Percentiles rank a stretch among this genome's conserved stretches.
Evolutionary conservation across 2,113 vertebrate genomes (phyloP).

Genomic region (Choloepus hoffmanni): DNA sequence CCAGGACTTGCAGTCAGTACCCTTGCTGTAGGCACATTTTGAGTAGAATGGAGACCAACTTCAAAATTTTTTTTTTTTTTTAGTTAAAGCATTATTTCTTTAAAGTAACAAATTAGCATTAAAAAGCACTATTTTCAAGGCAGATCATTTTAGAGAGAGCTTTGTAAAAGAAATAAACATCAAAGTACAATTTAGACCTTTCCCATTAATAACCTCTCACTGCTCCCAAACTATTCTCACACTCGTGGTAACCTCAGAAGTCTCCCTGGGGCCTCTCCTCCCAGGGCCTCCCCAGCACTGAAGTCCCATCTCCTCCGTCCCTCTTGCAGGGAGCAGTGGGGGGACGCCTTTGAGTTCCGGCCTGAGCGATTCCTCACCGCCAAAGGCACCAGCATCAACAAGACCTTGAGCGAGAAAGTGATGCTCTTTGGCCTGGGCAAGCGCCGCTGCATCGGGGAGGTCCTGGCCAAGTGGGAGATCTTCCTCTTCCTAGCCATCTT

Average conservation of each 20-base stretch:
- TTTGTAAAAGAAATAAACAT: neutral
- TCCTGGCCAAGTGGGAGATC: slow-evolving; percentile 88
- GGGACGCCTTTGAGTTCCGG: slow-evolving; percentile 88
- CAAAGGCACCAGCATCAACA: slow-evolving; percentile 86
- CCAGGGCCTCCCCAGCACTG: neutral
- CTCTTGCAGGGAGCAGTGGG: slow-evolving; percentile 88
- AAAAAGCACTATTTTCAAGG: neutral
- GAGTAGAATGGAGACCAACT: neutral
- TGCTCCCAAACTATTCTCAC: neutral
- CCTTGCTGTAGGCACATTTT: neutral
- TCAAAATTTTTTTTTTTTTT: neutral
- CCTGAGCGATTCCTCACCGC: slow-evolving; percentile 89
- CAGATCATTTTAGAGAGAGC: neutral
- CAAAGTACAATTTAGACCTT: neutral
- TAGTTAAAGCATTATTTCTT: slow-evolving; percentile 7
- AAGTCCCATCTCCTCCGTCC: neutral
- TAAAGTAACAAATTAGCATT: neutral
- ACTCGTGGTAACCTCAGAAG: too few species aligned
- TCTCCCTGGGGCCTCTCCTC: neutral
- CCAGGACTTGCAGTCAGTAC: neutral
- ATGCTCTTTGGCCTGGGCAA: slow-evolving; percentile 90
- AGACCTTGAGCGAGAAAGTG: slow-evolving; percentile 87
- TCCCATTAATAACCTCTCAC: neutral
- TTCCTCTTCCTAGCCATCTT: slow-evolving; percentile 91
- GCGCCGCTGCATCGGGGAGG: slow-evolving; percentile 91